Conservation (phyloP, 2,888 invertebrate genomes). For the Torymus tubicola region DNA sequence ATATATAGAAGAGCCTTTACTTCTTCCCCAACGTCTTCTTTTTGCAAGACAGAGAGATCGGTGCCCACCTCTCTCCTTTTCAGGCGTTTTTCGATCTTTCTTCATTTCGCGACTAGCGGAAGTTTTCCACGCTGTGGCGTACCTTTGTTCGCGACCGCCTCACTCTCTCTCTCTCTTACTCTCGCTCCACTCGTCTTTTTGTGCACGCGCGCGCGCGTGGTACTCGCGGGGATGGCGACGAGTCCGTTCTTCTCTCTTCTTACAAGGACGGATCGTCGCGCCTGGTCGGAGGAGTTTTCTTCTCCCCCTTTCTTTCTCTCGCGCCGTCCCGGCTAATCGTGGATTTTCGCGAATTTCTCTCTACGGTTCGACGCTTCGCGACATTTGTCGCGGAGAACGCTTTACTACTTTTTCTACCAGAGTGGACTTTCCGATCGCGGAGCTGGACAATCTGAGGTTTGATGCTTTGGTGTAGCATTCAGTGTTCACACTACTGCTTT, state of each 20-base stretch:
- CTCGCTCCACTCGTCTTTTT: too few species aligned
- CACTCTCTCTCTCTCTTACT: neutral
- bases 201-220: too few species aligned
- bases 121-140: conserved; percentile 15
- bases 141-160: conserved; percentile 8
- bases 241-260: neutral
- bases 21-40: neutral
- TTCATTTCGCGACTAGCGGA: conserved; percentile 39
- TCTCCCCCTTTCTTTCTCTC: too few species aligned
- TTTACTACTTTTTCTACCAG: too few species aligned
- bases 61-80: neutral
- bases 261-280: too few species aligned
- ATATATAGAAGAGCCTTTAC: too few species aligned
- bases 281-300: too few species aligned
- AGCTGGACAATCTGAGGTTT: too few species aligned
- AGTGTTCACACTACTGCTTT: too few species aligned
- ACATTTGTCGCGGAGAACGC: neutral
- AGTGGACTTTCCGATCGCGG: too few species aligned
- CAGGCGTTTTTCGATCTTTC: conserved; percentile 34
- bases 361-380: neutral
- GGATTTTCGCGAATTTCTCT: neutral
- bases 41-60: too few species aligned
- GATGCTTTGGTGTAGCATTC: too few species aligned
- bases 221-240: neutral
- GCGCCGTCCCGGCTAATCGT: neutral